Evolutionary conservation across 35 echinoderm and acorn worm species (phyloP), one percentile per base, ranked within the genome.

Genomic region (Diadema setosum): DNA sequence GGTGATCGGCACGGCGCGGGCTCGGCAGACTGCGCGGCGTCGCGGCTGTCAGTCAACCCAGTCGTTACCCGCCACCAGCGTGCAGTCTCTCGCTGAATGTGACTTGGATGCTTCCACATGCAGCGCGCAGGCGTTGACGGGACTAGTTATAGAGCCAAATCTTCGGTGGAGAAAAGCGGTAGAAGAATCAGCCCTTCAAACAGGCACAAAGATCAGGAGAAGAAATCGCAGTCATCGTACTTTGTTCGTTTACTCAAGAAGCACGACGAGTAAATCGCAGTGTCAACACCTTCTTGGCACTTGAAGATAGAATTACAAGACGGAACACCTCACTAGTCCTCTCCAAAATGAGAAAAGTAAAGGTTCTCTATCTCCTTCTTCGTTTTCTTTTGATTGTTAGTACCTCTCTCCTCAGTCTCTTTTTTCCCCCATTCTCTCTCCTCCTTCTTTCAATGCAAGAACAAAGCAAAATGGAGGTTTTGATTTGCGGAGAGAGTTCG

Each of bases 241-340:
- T 78, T 78, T 78, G 35, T n/a, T 7, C 73, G 73, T 78, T 78
- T 78, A n/a, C 73, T 32, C 39, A 78, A 34, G 34, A 78, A 78
- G 73, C 73, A 78, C 33, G 40, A n/a, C 39, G 40, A 43, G 73
- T 78, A 78, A 78, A 78, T 36, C 73, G 37, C 24, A 42, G 20
- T 78, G 73, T 78, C 73, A 78, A 78, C 73, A 78, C 35, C 40
- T 44, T 78, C 33, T 78, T 78, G 37, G 24, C 73, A 78, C 73
- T 44, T 39, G 7, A 5, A 78, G 73, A 78, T 78, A 78, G 73
- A 44, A 78, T 78, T 78, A 42, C 73, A 78, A 78, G 37, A 78
- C 29, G 36, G 73, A 18, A 78, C 63, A 67, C 37, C 39, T n/a
- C 25, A 78, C 73, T 41, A 25, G 44, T 5, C 73, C 73, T 41